Conservation (phyloP, 2,113 vertebrate species). For the Cyanoramphus novaezelandiae region DNA sequence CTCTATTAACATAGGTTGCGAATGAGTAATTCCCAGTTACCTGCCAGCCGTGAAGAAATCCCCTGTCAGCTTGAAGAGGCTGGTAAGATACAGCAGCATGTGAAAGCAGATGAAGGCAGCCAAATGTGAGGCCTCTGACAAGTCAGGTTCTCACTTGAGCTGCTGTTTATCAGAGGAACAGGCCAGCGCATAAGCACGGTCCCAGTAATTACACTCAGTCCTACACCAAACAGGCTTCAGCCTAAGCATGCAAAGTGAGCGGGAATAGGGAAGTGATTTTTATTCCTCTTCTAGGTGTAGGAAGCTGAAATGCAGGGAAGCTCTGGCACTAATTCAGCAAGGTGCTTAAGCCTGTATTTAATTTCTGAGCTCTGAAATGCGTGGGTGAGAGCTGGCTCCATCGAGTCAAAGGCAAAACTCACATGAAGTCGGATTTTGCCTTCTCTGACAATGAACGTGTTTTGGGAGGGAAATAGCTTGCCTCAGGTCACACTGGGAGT, state of each 20-base stretch:
- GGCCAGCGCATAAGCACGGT: rapidly evolving
- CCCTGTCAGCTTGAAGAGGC: not conserved
- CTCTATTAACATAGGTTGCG: rapidly evolving
- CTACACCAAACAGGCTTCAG: not conserved
- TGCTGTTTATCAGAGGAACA: not conserved
- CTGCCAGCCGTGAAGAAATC: not conserved
- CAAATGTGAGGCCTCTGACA: not conserved
- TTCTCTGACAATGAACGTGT: conserved; percentile 2
- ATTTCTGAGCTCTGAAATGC: conserved; percentile 14
- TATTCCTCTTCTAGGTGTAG: conserved; percentile 1
- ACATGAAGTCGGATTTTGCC: conserved; percentile 32
- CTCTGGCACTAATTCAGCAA: conserved; percentile 30
- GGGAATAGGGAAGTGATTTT: conserved; percentile 43
- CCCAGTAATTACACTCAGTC: not conserved
- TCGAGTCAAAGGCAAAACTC: conserved; percentile 50
- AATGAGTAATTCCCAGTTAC: not conserved
- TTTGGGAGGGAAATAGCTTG: conserved; percentile 42
- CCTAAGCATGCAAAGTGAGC: not conserved
- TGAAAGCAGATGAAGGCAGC: rapidly evolving
- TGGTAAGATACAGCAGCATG: no score
- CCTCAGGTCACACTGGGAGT: conserved; percentile 14
- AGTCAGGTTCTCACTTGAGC: not conserved
- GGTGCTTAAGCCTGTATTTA: conserved; percentile 29
- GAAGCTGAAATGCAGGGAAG: conserved; percentile 13
- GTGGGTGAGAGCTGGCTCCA: conserved; percentile 51